Evolutionary conservation across 2,113 vertebrate species (phyloP).

Genomic region (Plotosus lineatus): DNA sequence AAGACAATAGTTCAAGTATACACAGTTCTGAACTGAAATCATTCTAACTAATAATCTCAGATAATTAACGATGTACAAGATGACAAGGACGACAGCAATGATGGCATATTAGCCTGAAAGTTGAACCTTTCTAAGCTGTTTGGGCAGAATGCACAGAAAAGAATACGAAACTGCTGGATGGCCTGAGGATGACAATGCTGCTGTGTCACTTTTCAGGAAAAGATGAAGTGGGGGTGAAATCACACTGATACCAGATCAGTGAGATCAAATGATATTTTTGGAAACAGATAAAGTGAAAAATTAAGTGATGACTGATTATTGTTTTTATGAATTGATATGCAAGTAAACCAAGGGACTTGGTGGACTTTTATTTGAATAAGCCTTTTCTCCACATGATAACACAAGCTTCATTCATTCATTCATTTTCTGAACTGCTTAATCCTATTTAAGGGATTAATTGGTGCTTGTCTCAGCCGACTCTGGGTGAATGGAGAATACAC

Average conservation of each 20-base stretch:
- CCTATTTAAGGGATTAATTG: no score
- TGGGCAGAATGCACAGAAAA: neutral
- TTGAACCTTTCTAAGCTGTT: neutral
- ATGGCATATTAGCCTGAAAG: neutral
- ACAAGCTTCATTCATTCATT: no score
- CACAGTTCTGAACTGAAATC: neutral
- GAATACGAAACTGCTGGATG: neutral
- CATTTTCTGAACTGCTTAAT: no score
- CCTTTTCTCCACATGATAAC: neutral
- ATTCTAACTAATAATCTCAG: neutral
- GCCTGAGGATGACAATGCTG: neutral
- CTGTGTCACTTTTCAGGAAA: neutral
- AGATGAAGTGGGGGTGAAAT: neutral
- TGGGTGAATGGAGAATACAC: no score
- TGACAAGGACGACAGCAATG: neutral
- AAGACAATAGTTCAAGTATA: neutral
- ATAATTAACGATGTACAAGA: neutral
- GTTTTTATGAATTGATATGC: neutral
- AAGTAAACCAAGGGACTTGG: neutral
- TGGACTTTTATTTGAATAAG: neutral
- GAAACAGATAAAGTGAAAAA: neutral
- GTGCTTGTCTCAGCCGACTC: no score
- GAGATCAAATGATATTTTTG: neutral
- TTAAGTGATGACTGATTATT: neutral
- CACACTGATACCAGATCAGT: neutral